Base-by-base conservation (phyloP, 1,140 invertebrate species). In the Antheraea mylitta region DNA sequence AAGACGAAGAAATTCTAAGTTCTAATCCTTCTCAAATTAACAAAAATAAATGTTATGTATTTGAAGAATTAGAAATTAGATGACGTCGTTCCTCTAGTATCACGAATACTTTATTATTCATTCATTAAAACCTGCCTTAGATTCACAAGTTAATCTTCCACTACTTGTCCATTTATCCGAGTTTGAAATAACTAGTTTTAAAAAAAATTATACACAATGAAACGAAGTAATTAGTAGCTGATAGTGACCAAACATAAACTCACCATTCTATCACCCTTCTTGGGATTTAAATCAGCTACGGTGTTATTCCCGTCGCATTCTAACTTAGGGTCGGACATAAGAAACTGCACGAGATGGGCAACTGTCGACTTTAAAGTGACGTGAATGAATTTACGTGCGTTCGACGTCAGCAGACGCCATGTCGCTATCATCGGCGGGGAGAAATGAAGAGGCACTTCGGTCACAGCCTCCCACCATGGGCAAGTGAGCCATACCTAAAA, bases 351-450 rank as follows among this genome's bases (percentile, higher is more conserved):
- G 11, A 93, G 78, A 71, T 95, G 93, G 18, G 88, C 92, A 22
- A 95, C 94, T 0, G 95, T 92, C 10, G 96, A 96, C 69, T 95
- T 95, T 7, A 98, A 94, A 1, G 95, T 94, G 13, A 97, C 94
- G 86, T 97, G 95, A 6, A 98, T 78, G 79, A 97, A 97, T 91
- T 98, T 98, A 76, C 96, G 94, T 19, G 95, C 94, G 71, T 96
- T 95, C 9, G 96, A 96, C 0, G 98, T 98, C 68, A 97, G 95
- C 3, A 99, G 92, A 71, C 96, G 95, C 92, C 97, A 96, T 9
- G 94, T 94, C 0, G 96, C 94, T 75, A 95, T 94, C 80, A 99
- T 95, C 1, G 97, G 97, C 8, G 97, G 95, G 3, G 95, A 94
- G 89, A 99, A 98, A 77, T 96, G 94, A 1, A 99, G 86, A 0